Conservation (phyloP, 1,140 invertebrate genomes). For the Camponotus floridanus region DNA sequence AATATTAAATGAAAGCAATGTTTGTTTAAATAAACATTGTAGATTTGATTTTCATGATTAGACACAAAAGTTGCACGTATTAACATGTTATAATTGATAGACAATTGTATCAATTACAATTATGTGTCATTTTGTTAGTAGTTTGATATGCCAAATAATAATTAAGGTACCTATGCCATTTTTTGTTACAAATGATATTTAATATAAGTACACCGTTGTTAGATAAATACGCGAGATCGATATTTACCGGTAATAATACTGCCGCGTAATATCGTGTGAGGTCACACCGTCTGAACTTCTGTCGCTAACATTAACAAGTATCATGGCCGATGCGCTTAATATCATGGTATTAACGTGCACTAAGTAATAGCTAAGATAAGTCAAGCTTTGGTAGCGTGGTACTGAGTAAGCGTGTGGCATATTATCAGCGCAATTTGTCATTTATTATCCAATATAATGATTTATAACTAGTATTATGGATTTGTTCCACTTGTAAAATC, state of each 20-base stretch:
- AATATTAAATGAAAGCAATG: neutral
- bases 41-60: neutral
- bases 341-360: conserved; percentile 60
- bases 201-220: conserved; percentile 32
- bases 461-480: conserved; percentile 19
- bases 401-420: conserved; percentile 52
- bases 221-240: conserved; percentile 58
- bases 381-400: conserved; percentile 39
- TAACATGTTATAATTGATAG: neutral
- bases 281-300: conserved; percentile 59
- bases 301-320: conserved; percentile 64
- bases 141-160: neutral
- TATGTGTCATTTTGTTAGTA: neutral
- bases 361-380: conserved; percentile 61
- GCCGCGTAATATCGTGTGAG: conserved; percentile 51
- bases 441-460: conserved; percentile 51
- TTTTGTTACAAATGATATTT: conserved; percentile 44
- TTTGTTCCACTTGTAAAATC: neutral
- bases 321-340: conserved; percentile 57
- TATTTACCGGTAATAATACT: conserved; percentile 55
- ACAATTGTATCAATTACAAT: neutral
- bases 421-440: conserved; percentile 61
- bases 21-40: neutral
- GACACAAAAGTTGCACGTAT: neutral
- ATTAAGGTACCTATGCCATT: neutral